Conservation (phyloP, 2,797 vertebrate genomes). For the Pagetopsis macropterus region DNA sequence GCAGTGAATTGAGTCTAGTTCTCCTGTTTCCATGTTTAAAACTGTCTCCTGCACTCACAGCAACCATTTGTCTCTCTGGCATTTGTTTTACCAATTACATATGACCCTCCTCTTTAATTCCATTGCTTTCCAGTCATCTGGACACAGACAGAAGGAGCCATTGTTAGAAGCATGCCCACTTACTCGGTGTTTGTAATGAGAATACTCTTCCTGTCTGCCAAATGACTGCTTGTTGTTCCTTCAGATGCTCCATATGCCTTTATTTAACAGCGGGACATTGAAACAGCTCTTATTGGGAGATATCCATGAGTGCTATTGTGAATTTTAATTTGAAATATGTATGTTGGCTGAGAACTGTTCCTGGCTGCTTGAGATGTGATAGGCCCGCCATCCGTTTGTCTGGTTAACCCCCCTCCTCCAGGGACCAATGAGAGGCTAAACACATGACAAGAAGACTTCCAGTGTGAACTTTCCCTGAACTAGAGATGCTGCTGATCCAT, state of each 20-base stretch:
- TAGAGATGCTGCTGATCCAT: conserved; percentile 69
- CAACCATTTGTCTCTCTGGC: conserved; percentile 69
- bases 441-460: conserved; percentile 75
- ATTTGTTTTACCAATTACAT: conserved; percentile 65
- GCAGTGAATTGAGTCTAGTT: conserved; percentile 28
- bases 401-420: conserved; percentile 47
- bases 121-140: conserved; percentile 68
- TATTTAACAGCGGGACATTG: conserved; percentile 49
- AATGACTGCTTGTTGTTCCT: conserved; percentile 64
- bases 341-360: conserved; percentile 64
- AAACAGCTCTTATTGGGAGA: conserved; percentile 52
- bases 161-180: conserved; percentile 66
- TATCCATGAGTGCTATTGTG: conserved; percentile 69
- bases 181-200: conserved; percentile 71
- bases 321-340: conserved; percentile 65
- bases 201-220: conserved; percentile 68
- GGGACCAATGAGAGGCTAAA: conserved; percentile 76
- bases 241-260: conserved; percentile 56
- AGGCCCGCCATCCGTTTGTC: conserved; percentile 72
- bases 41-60: conserved; percentile 59
- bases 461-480: conserved; percentile 80
- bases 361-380: conserved; percentile 72
- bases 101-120: conserved; percentile 52
- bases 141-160: conserved; percentile 69
- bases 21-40: conserved; percentile 57